Base-by-base conservation (phyloP, 2,888 invertebrate genomes). In the Dryomyza anilis region DNA sequence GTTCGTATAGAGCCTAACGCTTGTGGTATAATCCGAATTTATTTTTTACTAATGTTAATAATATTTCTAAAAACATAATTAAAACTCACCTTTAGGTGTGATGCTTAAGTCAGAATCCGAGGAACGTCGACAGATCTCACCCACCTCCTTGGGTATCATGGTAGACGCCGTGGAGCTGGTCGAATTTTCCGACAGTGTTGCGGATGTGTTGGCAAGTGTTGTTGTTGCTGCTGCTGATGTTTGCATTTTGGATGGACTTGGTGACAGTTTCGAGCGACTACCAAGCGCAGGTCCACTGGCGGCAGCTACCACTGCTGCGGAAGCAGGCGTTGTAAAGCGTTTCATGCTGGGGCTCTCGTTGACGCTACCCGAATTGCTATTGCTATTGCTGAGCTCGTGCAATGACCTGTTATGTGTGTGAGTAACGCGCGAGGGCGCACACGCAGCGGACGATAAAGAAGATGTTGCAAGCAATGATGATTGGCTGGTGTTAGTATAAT, bases 61-160 rank as follows among this genome's bases (percentile, higher is more conserved):
- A n/a, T n/a, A n/a, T n/a, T n/a, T n/a, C n/a, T n/a, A n/a, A n/a
- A n/a, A n/a, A n/a, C n/a, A n/a, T 55, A 19, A 56, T 39, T 14
- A 45, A 30, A 63, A 74, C 79, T 84, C 85, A 96, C 96, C 95
- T 91, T 95, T 96, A 4, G 95, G 95, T 12, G 95, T 94, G 56
- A 95, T 89, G 85, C 93, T 95, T 71, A 95, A 86, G 84, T 97
- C 97, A 0, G 96, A 96, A 83, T 96, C 97, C 2, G 96, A 96
- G 3, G 95, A 95, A 72, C 96, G 86, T 60, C 95, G 86, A 78
- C 91, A 90, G 68, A 91, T 84, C 83, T 87, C 83, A 81, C 79
- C 58, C 81, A 78, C 63, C 39, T 81, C 86, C 39, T 78, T 80
- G 29, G 74, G 76, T 59, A 80, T 72, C 72, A 78, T 76, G 19